Base-by-base conservation (phyloP, 2,113 vertebrate genomes). In the Aegithalos caudatus region DNA sequence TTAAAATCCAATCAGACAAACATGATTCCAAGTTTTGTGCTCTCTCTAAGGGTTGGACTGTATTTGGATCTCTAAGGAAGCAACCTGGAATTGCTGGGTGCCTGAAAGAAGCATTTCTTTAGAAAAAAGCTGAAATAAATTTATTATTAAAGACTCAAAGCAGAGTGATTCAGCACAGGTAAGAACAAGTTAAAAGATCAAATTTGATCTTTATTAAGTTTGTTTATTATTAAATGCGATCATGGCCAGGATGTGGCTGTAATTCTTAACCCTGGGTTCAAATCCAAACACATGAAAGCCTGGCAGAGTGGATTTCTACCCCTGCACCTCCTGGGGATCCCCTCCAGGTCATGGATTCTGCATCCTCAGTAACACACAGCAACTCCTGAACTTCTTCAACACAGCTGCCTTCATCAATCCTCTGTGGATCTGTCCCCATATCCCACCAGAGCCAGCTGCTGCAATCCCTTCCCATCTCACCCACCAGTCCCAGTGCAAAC, bases 1-100 rank as follows among this genome's bases (percentile, higher is more conserved):
- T 84, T 88, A 87, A 92, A 94, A 90, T 29, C 13, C 81, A 67
- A 54, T 92, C 81, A 92, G 64, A 77, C 61, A 93, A 80, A 91
- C 44, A 50, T 33, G 62, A 71, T 51, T 94, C 33, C 14, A 48
- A 69, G 44, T 37, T 40, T 44, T 28, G 27, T 80, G 31, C 62
- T 94, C 51, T 85, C 19, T 71, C 54, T 84, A 57, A 91, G 45
- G 51, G 44, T 17, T 44, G 47, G 50, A 58, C 56, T 70, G 44
- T 12, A 27, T 44, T 61, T 73, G 31, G 11, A 57, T 81, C 72
- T 69, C n/a, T 88, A 50, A 42, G 38, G 61, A 92, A 62, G 58
- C 37, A 94, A 78, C 19, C 19, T 9, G 17, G 72, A 81, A 92
- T 76, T 78, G 62, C 12, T 67, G 61, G 70, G 51, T 65, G 24